Conservation (phyloP, 2,797 vertebrate genomes). For the Karalla daura region DNA sequence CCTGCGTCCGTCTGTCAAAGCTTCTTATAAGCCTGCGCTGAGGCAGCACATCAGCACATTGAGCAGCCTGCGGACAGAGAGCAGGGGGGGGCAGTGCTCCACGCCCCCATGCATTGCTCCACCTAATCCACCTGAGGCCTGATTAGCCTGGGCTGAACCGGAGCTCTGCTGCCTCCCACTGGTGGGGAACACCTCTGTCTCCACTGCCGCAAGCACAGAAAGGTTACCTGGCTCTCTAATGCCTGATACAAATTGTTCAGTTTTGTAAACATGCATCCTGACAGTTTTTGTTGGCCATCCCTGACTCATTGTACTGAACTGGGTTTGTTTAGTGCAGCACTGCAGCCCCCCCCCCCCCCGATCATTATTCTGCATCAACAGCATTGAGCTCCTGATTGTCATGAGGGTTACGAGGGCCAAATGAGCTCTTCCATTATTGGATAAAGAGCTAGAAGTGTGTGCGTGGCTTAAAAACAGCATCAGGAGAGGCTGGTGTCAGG, state of each 20-base stretch:
- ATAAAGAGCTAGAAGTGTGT: not conserved
- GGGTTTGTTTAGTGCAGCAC: too few relatives aligned
- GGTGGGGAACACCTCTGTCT: not conserved
- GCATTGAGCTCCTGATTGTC: not conserved
- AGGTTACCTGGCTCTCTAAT: not conserved
- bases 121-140: slow-evolving; percentile 36
- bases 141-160: not conserved
- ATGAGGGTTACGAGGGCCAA: too few relatives aligned
- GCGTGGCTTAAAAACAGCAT: not conserved
- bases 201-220: not conserved
- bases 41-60: slow-evolving; percentile 50
- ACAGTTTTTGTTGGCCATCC: too few relatives aligned
- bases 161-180: slow-evolving; percentile 20
- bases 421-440: not conserved
- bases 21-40: slow-evolving; percentile 64
- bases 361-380: slow-evolving; percentile 14
- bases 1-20: slow-evolving; percentile 53
- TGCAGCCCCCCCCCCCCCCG: not conserved
- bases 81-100: slow-evolving; percentile 6
- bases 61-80: slow-evolving; percentile 17
- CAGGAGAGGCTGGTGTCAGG: slow-evolving; percentile 23
- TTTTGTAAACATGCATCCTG: too few relatives aligned
- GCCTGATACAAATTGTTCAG: too few relatives aligned
- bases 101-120: too few relatives aligned
- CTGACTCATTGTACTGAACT: too few relatives aligned